Percentiles rank a stretch among this genome's conserved stretches.
Conservation (phyloP, 2,113 vertebrate genomes). For the Prietella phreatophila region DNA sequence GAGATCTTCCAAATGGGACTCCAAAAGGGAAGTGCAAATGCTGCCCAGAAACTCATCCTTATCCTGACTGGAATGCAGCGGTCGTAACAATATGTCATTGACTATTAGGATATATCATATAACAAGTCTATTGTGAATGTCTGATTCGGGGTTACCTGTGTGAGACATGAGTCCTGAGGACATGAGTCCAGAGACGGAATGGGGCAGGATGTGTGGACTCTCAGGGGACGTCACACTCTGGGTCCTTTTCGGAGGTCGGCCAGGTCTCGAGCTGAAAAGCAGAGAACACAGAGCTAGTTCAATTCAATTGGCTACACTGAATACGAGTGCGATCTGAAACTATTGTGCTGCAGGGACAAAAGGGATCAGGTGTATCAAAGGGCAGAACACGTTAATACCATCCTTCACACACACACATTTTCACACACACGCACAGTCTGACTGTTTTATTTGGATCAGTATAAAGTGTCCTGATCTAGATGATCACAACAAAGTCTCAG, state of each 20-base stretch:
- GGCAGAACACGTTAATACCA: slow-evolving; percentile 37
- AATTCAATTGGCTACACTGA: slow-evolving; percentile 19
- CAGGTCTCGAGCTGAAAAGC: slow-evolving; percentile 90
- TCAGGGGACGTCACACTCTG: slow-evolving; percentile 91
- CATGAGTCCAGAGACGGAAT: slow-evolving; percentile 89
- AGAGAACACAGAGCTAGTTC: slow-evolving; percentile 30
- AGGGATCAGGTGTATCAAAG: slow-evolving; percentile 43
- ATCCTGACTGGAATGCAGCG: background rate
- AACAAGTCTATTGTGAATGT: slow-evolving; percentile 21
- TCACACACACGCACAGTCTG: slow-evolving; percentile 3
- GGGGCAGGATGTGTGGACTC: slow-evolving; percentile 92
- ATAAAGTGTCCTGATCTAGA: slow-evolving; percentile 12
- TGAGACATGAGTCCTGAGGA: slow-evolving; percentile 95
- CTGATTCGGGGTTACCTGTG: slow-evolving; percentile 80
- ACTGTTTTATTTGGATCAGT: background rate
- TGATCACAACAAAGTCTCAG: slow-evolving; percentile 6
- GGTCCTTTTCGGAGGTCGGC: slow-evolving; percentile 96
- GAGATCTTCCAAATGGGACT: background rate
- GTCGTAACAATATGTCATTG: slow-evolving; percentile 2
- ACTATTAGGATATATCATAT: slow-evolving; percentile 7
- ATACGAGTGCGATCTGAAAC: slow-evolving; percentile 40
- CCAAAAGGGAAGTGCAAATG: background rate
- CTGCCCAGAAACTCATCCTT: background rate
- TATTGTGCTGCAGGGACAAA: slow-evolving; percentile 48
- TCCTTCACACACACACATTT: slow-evolving; percentile 30